These are phyloP conservation scores for Echeneis naucrates DNA, from an alignment of 2,797 vertebrate species.

Conservation along the genomic window DNA sequence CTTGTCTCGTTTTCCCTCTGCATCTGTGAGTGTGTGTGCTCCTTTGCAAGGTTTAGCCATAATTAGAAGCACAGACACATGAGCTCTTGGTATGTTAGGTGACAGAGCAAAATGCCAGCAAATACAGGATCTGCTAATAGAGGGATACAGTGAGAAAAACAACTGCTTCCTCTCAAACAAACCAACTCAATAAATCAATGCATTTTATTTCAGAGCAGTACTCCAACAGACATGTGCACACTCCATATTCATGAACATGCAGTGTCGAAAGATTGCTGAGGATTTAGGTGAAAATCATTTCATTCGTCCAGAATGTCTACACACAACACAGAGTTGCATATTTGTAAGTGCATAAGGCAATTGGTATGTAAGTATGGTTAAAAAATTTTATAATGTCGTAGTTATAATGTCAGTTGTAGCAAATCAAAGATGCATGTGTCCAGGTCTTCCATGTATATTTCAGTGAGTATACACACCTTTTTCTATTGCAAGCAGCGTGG, in stretches of 20 bases:
- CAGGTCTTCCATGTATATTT: conserved; percentile 64
- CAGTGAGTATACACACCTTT: conserved; percentile 45
- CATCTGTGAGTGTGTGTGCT: conserved; percentile 23
- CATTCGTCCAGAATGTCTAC: background rate
- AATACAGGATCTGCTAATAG: conserved; percentile 16
- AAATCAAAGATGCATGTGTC: conserved; percentile 58
- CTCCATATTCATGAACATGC: conserved; percentile 53
- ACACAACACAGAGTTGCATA: background rate
- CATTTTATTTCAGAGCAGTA: conserved; percentile 3
- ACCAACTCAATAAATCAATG: conserved; percentile 27
- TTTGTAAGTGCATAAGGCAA: conserved; percentile 11
- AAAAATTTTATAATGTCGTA: conserved; percentile 61
- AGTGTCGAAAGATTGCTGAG: conserved; percentile 23
- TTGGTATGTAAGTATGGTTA: conserved; percentile 38
- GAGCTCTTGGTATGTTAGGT: conserved; percentile 23
- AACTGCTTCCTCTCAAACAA: background rate
- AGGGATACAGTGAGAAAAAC: conserved; percentile 13
- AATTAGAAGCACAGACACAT: conserved; percentile 53
- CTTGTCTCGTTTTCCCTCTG: conserved; percentile 53
- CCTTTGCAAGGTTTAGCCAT: conserved; percentile 53
- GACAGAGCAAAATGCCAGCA: background rate
- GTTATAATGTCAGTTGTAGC: background rate
- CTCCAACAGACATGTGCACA: background rate
- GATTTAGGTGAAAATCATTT: conserved; percentile 23
- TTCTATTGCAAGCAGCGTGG: conserved; percentile 24